Base-by-base conservation (phyloP, 2,797 vertebrate species). In the Melanotaenia pygmaea region DNA sequence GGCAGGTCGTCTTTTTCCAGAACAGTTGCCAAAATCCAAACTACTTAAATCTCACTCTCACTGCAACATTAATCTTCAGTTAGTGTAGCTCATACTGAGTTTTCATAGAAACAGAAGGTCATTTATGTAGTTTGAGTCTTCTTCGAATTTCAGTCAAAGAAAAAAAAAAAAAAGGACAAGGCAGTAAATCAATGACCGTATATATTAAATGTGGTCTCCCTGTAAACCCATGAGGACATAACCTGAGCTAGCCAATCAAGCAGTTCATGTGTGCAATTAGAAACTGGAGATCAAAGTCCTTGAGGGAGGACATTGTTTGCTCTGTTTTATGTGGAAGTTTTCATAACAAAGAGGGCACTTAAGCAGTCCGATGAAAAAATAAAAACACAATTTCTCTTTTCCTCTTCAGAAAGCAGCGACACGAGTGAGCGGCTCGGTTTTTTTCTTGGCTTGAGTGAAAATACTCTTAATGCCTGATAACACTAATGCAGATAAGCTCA, bases 281-380 rank as follows among this genome's bases (percentile, higher is more conserved):
- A 77, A 89, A 58, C 59, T 47, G 57, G 30, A 77, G 85, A 83
- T 83, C 84, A 87, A 92, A 90, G 88, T 91, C 81, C 88, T 85
- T 37, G 56, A 81, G 75, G 84, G 79, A 79, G 79, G 80, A 86
- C 81, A 63, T 74, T 2, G 66, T 30, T 79, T 79, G 67, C 61
- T 59, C 51, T 56, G 70, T 61, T 81, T 76, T 75, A 84, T 76
- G 80, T 89, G 89, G 86, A 86, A 59, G 74, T 3, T 76, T 74
- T 81, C 61, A 74, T 34, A 53, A 26, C 30, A 50, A n/a, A 64
- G 62, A 74, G 66, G 64, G 62, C 54, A 51, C 65, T 47, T n/a
- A 20, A 47, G 43, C 18, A 20, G 20, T 24, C 13, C 57, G 32
- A 65, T 73, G 71, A 76, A 72, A 18, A 35, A 3, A 1, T 30